Evolutionary conservation across 2,888 invertebrate species (phyloP).

Genomic region (Microctonus aethiopoides): DNA sequence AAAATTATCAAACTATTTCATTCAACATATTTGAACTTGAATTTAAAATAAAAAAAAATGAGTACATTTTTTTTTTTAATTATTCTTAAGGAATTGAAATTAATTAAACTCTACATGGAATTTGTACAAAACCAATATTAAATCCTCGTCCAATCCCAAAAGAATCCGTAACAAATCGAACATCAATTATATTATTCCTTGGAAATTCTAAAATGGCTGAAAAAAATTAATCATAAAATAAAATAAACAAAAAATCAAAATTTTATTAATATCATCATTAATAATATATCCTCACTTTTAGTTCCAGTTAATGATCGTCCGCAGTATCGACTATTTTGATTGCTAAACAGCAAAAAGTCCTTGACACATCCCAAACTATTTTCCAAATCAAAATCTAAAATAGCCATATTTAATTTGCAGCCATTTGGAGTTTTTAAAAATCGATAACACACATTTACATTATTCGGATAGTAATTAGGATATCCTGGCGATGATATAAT

Average conservation of each 20-base stretch:
- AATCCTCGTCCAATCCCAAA: conserved; percentile 66
- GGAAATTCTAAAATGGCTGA: conserved; percentile 60
- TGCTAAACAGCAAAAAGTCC: conserved; percentile 64
- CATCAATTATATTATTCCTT: conserved; percentile 56
- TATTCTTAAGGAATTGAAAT: conserved; percentile 17
- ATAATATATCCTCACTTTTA: conserved; percentile 55
- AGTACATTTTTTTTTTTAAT: background rate
- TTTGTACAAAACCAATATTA: conserved; percentile 65
- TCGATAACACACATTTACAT: conserved; percentile 67
- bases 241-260: background rate
- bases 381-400: conserved; percentile 68
- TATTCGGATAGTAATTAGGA: conserved; percentile 66
- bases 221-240: conserved; percentile 39
- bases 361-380: conserved; percentile 64
- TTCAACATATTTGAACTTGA: background rate
- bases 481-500: conserved; percentile 66
- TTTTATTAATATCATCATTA: too few relatives aligned
- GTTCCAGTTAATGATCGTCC: conserved; percentile 62
- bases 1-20: background rate
- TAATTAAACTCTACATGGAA: conserved; percentile 37
- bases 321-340: conserved; percentile 63
- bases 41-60: background rate
- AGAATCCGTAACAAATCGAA: conserved; percentile 64
- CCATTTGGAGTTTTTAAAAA: conserved; percentile 64
- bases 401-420: conserved; percentile 63